These are phyloP conservation scores for Eulemur rufifrons DNA, from an alignment of 2,113 vertebrate species.

Conservation along the genomic window DNA sequence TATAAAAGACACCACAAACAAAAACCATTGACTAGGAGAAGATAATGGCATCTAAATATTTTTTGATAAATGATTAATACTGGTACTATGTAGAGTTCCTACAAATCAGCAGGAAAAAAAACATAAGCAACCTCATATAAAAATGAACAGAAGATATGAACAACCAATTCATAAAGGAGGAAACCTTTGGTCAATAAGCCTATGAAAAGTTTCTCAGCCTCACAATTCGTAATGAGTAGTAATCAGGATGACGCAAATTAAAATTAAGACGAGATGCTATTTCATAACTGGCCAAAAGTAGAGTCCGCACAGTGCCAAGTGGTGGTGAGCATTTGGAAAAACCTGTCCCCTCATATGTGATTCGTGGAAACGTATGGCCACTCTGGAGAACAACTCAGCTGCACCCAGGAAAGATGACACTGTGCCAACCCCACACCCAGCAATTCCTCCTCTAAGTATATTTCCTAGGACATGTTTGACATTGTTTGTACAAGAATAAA, in stretches of 20 bases:
- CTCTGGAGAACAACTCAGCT: neutral
- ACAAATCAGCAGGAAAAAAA: neutral
- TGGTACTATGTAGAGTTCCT: neutral
- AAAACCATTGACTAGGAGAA: neutral
- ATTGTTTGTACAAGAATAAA: neutral
- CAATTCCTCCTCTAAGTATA: neutral
- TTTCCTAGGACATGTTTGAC: neutral
- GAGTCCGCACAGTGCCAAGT: neutral
- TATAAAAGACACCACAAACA: neutral
- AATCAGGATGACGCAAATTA: neutral
- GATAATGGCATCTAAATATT: neutral
- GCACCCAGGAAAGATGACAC: neutral
- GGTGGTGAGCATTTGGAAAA: neutral
- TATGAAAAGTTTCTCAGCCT: neutral
- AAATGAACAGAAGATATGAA: neutral
- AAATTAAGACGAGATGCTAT: neutral
- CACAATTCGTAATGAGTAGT: neutral
- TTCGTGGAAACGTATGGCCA: fast-evolving
- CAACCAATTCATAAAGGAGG: neutral
- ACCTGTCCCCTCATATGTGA: neutral
- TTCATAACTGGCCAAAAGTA: conserved; percentile 30
- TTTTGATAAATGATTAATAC: neutral
- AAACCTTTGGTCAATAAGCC: neutral
- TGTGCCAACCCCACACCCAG: neutral
- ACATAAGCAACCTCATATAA: neutral